Evolutionary conservation across 2,113 vertebrate genomes (phyloP).

Genomic region (Paracanthobrama guichenoti): DNA sequence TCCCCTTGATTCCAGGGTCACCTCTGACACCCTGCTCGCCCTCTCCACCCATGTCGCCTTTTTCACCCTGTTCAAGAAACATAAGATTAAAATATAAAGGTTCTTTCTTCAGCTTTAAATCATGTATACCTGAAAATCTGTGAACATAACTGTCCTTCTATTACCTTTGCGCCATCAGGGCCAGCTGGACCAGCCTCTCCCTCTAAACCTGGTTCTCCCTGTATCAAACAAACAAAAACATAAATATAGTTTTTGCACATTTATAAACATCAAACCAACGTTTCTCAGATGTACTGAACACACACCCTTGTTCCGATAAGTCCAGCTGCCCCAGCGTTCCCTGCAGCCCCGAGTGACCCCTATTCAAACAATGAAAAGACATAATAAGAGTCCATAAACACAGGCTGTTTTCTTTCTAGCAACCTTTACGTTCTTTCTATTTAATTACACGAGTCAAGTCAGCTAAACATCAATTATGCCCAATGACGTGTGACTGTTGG

Average conservation of each 20-base stretch:
- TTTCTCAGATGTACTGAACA: not conserved
- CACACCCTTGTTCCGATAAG: conserved; percentile 86
- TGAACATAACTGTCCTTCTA: not conserved
- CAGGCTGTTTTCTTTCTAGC: not conserved
- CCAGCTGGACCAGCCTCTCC: conserved; percentile 84
- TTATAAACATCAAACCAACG: not conserved
- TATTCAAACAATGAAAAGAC: conserved; percentile 60
- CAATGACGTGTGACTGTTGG: conserved; percentile 4
- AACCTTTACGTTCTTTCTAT: not conserved
- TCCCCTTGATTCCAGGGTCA: conserved; percentile 86
- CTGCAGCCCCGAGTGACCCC: conserved; percentile 85
- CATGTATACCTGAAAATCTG: not conserved
- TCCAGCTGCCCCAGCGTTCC: conserved; percentile 87
- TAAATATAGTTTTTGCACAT: not conserved
- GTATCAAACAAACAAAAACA: conserved; percentile 16
- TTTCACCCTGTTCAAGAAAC: conserved; percentile 83
- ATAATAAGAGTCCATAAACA: conserved; percentile 19
- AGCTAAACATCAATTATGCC: not conserved
- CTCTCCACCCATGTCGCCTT: conserved; percentile 89
- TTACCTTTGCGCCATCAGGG: conserved; percentile 89
- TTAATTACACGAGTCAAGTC: not conserved
- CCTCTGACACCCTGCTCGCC: conserved; percentile 91
- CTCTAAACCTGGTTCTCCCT: conserved; percentile 91
- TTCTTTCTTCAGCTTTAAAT: not conserved
- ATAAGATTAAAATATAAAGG: no score